A percentile compares a stretch with the other conserved stretches of the same genome.
Conservation (phyloP, 2,797 vertebrate species). For the Platalea minor region DNA sequence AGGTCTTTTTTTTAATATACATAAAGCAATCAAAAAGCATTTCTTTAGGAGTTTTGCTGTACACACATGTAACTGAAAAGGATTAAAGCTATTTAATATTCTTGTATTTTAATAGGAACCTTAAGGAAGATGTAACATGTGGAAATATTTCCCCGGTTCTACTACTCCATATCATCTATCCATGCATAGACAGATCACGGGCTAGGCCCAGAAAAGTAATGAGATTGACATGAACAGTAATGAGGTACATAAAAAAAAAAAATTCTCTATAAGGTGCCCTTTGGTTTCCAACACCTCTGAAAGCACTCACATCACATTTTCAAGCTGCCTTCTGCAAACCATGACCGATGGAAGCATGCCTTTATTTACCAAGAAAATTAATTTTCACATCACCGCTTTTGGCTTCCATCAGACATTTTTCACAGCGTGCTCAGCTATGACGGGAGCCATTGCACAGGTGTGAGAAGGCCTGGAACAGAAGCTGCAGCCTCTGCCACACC, state of each 20-base stretch:
- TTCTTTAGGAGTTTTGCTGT: not conserved
- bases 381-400: not conserved
- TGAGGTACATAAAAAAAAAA: rapidly evolving
- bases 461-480: rapidly evolving
- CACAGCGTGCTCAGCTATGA: rapidly evolving
- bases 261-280: rapidly evolving
- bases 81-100: not conserved
- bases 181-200: rapidly evolving
- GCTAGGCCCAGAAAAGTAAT: not conserved
- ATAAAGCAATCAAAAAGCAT: not conserved
- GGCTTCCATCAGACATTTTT: not conserved
- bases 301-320: not conserved
- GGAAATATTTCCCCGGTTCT: not conserved
- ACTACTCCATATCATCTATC: rapidly evolving
- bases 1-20: not conserved
- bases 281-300: not conserved
- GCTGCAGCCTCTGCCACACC: rapidly evolving
- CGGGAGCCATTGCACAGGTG: rapidly evolving
- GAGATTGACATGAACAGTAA: not conserved
- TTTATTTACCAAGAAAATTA: not conserved
- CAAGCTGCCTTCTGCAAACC: not conserved
- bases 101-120: not conserved
- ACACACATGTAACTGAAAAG: not conserved
- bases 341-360: rapidly evolving
- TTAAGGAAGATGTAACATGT: not conserved